These are phyloP conservation scores for Aptenodytes forsteri DNA, from an alignment of 2,113 vertebrate genomes.

Conservation along the genomic window DNA sequence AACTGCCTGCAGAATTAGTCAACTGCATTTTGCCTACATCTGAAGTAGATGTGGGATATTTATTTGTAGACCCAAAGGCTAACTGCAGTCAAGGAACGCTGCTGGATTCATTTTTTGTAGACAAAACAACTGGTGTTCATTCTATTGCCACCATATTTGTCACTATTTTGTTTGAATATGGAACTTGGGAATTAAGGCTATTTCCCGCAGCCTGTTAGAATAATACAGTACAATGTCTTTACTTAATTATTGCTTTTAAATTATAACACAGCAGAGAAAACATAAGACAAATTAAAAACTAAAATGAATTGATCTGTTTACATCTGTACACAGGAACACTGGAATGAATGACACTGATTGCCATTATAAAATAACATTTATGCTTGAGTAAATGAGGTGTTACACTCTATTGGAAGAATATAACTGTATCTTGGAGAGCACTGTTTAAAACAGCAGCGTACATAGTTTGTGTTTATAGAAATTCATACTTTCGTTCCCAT, in stretches of 20 bases:
- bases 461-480: background rate
- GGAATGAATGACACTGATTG: background rate
- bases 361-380: background rate
- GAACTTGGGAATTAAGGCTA: background rate
- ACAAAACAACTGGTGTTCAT: background rate
- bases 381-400: background rate
- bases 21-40: background rate
- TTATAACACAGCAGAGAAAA: background rate
- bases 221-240: background rate
- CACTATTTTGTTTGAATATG: background rate
- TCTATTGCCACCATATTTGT: background rate
- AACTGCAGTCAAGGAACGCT: background rate
- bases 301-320: conserved; percentile 31
- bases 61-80: background rate
- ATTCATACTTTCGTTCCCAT: background rate
- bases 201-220: background rate
- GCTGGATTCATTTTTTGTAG: background rate
- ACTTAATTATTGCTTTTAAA: conserved; percentile 30
- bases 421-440: background rate
- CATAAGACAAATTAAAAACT: background rate
- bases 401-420: background rate
- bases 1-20: conserved; percentile 35
- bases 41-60: background rate
- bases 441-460: background rate
- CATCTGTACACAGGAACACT: background rate